Conservation (phyloP, 1,140 invertebrate species). For the Calosoma granatense region DNA sequence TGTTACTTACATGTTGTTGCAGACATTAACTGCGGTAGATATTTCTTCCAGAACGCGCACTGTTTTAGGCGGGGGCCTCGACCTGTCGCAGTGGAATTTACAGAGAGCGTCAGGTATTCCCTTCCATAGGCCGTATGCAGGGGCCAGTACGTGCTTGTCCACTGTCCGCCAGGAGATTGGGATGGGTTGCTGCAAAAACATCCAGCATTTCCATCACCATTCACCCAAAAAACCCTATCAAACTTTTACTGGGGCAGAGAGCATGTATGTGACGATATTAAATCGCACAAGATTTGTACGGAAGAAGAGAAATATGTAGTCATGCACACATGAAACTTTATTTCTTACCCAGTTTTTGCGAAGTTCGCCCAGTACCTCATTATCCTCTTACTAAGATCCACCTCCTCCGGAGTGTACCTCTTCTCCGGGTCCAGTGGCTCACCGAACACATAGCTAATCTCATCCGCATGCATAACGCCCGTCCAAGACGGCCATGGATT, state of each 20-base stretch:
- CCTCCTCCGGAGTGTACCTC: conserved; percentile 68
- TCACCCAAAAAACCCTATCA: neutral
- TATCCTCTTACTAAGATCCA: conserved; percentile 70
- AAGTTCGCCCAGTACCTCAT: conserved; percentile 96
- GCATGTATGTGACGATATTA: too few species aligned
- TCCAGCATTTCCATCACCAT: conserved; percentile 12
- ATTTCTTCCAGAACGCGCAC: conserved; percentile 95
- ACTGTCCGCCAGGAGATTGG: conserved; percentile 49
- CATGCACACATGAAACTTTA: too few species aligned
- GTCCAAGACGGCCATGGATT: conserved; percentile 94
- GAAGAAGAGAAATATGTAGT: too few species aligned
- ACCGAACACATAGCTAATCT: conserved; percentile 91
- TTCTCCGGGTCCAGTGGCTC: conserved; percentile 75
- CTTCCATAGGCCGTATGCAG: conserved; percentile 68
- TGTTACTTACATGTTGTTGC: conserved; percentile 57
- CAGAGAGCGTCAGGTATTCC: conserved; percentile 75
- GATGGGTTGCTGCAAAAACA: conserved; percentile 53
- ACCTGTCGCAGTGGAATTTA: conserved; percentile 70
- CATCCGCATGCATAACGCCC: conserved; percentile 91
- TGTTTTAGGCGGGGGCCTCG: conserved; percentile 77
- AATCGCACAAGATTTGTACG: too few species aligned
- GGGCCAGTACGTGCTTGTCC: conserved; percentile 71
- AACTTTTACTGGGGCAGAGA: too few species aligned
- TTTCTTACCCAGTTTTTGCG: conserved; percentile 82
- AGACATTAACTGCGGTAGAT: conserved; percentile 81